Base-by-base conservation (phyloP, 2,797 vertebrate genomes). In the Tokudaia muenninki region DNA sequence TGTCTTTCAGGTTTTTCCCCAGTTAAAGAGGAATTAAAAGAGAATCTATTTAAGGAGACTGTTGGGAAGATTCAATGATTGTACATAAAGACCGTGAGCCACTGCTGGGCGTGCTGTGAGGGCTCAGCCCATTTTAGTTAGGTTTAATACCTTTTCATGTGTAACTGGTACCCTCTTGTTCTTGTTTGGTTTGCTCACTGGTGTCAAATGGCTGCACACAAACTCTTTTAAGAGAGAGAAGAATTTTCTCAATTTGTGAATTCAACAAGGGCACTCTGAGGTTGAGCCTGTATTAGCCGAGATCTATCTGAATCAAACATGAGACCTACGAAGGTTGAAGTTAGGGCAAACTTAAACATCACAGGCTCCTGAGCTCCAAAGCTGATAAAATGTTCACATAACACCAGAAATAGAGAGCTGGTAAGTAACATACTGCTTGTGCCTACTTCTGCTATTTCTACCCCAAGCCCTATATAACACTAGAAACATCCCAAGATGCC, bases 121-220 rank as follows among this genome's bases (percentile, higher is more conserved):
- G 9, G 31, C 13, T 90, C 50, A 22, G 72, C 2, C 1, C 34
- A 88, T 87, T 17, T 59, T 55, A 63, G 47, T n/a, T 44, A 63
- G 55, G 6, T 63, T 92, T 87, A 78, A 41, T 84, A 26, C 57
- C 91, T 88, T 92, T 61, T 34, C 63, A 67, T 89, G 29, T n/a
- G 26, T 10, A 97, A 86, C 19, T 4, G 1, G 44, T 44, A 21
- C 80, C 6, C 10, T 50, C 14, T 2, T 65, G 57, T 41, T 83
- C 47, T 70, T 55, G 9, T 88, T 63, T 86, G 55, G 9, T 89
- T 89, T 95, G 63, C 63, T 59, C 52, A 34, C 26, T 86, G 93
- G 22, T 95, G 94, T 96, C 86, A 95, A 91, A 92, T 88, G 90
- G 90, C 61, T 29, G 3, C 44, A 37, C 12, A 77, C 59, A 94